Base-by-base conservation (phyloP, 64 coral and sea anemone species). In the Astreopora myriophthalma region DNA sequence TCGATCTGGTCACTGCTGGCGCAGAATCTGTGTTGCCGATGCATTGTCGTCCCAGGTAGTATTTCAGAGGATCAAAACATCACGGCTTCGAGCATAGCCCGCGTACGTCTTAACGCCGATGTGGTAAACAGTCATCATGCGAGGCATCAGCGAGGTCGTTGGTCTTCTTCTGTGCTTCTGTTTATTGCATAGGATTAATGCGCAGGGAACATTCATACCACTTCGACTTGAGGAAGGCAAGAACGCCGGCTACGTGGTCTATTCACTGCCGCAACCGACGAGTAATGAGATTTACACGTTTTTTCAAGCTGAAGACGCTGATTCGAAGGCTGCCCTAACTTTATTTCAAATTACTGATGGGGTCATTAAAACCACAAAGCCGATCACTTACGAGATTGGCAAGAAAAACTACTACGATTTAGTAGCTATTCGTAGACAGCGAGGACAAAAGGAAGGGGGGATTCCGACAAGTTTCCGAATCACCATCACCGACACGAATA, bases 381-480 rank as follows among this genome's bases (percentile, higher is more conserved):
- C 86, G 27, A 63, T 91, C 38, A 42, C 34, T n/a, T 96, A 90
- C 71, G 86, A 80, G 37, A 85, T 76, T 30, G 95, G 92, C n/a
- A 48, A 94, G 37, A 64, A 79, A 64, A 96, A 96, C 66, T 34
- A 64, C 33, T 96, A 96, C 36, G 91, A 96, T 38, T 67, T 96
- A 49, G 89, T 91, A 2, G 91, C 93, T 22, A 39, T 96, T 12
- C 72, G 89, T 20, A 84, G 87, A 33, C 49, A 67, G 46, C 67
- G 81, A 64, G 92, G 92, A 34, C 87, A 89, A 4, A 90, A 70
- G 5, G 88, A 34, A 36, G 95, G 95, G 57, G 95, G 95, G 11
- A 36, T 31, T 68, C 91, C 95, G 2, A 51, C 61, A 19, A 96
- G 91, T 16, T 34, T 96, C 31, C 84, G 74, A 42, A 76, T 96